These are phyloP conservation scores for Lomographa bimaculata DNA, from an alignment of 2,888 invertebrate species.

Conservation along the genomic window DNA sequence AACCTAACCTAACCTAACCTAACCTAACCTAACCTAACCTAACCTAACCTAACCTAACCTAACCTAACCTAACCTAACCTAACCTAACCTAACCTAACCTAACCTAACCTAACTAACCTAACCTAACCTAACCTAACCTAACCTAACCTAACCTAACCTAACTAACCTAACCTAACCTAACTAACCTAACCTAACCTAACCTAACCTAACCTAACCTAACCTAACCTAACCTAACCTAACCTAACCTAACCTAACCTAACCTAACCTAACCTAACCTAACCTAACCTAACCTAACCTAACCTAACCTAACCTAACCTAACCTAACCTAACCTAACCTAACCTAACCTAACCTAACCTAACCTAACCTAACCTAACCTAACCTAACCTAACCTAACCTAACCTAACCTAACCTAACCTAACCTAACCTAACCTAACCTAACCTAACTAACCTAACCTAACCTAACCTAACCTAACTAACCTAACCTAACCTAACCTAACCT, in stretches of 20 bases:
- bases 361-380: no score
- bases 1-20: constrained; percentile 33
- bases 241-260: constrained; percentile 24
- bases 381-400: constrained; percentile 24
- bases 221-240: constrained; percentile 25
- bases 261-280: constrained; percentile 26
- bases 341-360: constrained; percentile 24
- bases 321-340: constrained; percentile 25
- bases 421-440: constrained; percentile 27
- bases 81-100: constrained; percentile 27
- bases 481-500: constrained; percentile 32
- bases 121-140: constrained; percentile 27
- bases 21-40: constrained; percentile 31
- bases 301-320: constrained; percentile 26
- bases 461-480: constrained; percentile 28
- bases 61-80: constrained; percentile 20
- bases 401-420: constrained; percentile 24
- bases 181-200: constrained; percentile 25
- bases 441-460: constrained; percentile 28
- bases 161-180: constrained; percentile 27
- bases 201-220: constrained; percentile 24
- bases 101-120: constrained; percentile 26
- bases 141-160: constrained; percentile 27
- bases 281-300: constrained; percentile 27
- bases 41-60: constrained; percentile 23